Evolutionary conservation across 2,888 invertebrate genomes (phyloP).

Genomic region (Ennomos fuscantarius): DNA sequence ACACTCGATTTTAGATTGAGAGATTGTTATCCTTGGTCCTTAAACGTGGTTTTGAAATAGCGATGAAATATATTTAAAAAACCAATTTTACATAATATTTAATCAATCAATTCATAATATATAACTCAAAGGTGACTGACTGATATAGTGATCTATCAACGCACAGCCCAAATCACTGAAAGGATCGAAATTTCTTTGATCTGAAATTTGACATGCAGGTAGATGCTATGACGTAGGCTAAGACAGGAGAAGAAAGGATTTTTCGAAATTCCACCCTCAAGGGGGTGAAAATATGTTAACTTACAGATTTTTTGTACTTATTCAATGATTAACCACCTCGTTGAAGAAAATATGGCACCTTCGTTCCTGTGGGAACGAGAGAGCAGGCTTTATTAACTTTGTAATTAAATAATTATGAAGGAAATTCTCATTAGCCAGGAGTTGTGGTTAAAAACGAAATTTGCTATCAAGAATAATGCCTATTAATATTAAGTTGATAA

Average conservation of each 20-base stretch:
- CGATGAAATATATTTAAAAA: too few species aligned
- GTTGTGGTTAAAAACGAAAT: slow-evolving; percentile 48
- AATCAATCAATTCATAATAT: too few species aligned
- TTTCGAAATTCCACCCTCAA: too few species aligned
- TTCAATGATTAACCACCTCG: slow-evolving; percentile 37
- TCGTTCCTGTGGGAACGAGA: slow-evolving; percentile 45
- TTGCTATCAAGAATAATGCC: slow-evolving; percentile 40
- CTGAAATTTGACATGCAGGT: too few species aligned
- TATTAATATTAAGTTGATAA: slow-evolving; percentile 39
- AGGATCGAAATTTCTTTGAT: too few species aligned
- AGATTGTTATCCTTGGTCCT: slow-evolving; percentile 14
- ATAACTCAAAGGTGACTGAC: too few species aligned
- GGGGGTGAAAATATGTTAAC: too few species aligned
- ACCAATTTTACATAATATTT: too few species aligned
- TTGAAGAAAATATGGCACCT: slow-evolving; percentile 37
- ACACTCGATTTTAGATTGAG: slow-evolving; percentile 19
- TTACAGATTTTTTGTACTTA: slow-evolving; percentile 24
- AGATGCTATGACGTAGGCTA: too few species aligned
- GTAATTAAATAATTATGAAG: slow-evolving; percentile 60
- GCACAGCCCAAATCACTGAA: too few species aligned
- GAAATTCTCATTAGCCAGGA: slow-evolving; percentile 54
- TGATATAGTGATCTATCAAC: too few species aligned
- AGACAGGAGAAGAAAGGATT: too few species aligned
- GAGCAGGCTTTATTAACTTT: slow-evolving; percentile 54
- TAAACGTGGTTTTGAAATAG: slow-evolving; percentile 2